Evolutionary conservation across 2,113 vertebrate genomes (phyloP).

Genomic region (Neofelis nebulosa): DNA sequence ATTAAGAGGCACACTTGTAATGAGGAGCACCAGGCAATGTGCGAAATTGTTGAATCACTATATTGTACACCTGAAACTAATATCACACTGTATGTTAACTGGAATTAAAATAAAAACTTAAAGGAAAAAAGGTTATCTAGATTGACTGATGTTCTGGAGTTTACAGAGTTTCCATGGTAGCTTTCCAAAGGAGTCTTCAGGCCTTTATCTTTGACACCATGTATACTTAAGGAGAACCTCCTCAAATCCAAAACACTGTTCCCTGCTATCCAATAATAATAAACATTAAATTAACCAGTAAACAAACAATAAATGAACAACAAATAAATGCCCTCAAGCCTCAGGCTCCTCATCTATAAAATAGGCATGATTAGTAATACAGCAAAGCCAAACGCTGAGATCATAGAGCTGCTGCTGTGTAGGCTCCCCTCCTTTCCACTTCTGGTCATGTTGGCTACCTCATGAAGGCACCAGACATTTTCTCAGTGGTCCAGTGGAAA

Average conservation of each 20-base stretch:
- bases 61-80: background rate
- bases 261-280: background rate
- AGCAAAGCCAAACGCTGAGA: background rate
- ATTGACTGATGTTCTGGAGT: background rate
- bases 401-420: background rate
- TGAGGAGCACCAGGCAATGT: background rate
- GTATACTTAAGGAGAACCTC: background rate
- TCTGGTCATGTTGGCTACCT: background rate
- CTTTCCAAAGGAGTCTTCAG: background rate
- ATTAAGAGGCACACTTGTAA: background rate
- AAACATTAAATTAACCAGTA: background rate
- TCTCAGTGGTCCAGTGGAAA: background rate
- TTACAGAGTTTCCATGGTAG: background rate
- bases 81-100: background rate
- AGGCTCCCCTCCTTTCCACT: background rate
- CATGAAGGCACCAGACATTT: background rate
- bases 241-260: background rate
- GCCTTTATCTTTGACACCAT: background rate
- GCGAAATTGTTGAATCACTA: background rate
- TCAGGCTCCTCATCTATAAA: background rate
- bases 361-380: background rate
- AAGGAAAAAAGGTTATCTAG: background rate
- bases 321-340: background rate
- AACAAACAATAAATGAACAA: background rate
- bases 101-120: background rate